A percentile compares a stretch with the other conserved stretches of the same genome.
phyloP scores from a whole-genome alignment of 2,888 invertebrate genomes.

The Fragum whitleyi region DNA sequence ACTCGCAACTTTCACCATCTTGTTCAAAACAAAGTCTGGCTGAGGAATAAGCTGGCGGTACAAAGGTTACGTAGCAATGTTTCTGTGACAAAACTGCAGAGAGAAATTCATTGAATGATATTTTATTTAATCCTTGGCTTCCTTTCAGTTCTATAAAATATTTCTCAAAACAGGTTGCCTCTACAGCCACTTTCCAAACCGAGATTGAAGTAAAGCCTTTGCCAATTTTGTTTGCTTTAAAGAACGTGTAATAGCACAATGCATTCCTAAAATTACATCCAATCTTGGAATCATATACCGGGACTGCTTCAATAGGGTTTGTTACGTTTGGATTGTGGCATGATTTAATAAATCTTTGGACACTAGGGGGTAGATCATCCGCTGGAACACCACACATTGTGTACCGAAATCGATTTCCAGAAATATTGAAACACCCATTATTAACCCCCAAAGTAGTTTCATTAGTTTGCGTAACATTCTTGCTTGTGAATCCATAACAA shows the following conservation, averaged over 20 bases:
- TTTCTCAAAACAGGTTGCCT: not conserved
- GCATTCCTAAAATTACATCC: too few species aligned
- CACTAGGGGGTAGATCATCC: too few species aligned
- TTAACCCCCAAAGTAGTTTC: too few species aligned
- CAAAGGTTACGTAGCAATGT: not conserved
- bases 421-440: too few species aligned
- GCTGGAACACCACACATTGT: too few species aligned
- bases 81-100: not conserved
- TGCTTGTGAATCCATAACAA: not conserved
- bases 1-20: not conserved
- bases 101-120: not conserved
- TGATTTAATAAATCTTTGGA: too few species aligned
- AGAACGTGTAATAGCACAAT: not conserved
- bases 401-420: too few species aligned
- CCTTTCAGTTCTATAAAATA: not conserved
- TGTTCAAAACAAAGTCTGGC: slow-evolving; percentile 6
- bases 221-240: not conserved
- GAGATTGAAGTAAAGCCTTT: not conserved
- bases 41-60: not conserved
- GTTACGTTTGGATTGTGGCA: not conserved
- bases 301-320: not conserved
- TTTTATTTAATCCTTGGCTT: not conserved
- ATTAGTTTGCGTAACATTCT: too few species aligned
- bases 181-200: not conserved
- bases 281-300: not conserved